Evolutionary conservation across 2,113 vertebrate species (phyloP).

Genomic region (Hystrix brachyura): DNA sequence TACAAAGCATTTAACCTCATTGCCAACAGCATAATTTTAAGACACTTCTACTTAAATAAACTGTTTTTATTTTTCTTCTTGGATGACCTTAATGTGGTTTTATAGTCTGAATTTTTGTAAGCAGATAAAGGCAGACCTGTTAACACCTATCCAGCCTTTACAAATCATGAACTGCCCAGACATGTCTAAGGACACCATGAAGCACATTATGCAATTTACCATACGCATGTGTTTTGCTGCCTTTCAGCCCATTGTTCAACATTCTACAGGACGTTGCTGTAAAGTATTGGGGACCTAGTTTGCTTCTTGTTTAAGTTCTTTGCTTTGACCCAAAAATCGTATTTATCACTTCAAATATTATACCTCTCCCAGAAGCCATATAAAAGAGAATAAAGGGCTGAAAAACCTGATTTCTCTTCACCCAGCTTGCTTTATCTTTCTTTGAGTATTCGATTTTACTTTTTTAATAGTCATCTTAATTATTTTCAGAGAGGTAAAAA

Average conservation of each 20-base stretch:
- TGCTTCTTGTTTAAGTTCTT: background rate
- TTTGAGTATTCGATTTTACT: background rate
- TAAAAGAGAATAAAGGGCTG: background rate
- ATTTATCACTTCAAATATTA: background rate
- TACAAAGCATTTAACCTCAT: background rate
- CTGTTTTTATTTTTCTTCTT: background rate
- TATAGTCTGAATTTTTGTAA: background rate
- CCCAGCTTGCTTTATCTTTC: constrained; percentile 12
- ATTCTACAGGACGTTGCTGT: background rate
- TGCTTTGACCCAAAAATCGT: background rate
- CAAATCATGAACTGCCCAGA: background rate
- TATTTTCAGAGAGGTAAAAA: constrained; percentile 26
- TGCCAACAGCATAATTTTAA: background rate
- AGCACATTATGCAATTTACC: background rate
- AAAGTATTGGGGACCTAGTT: background rate
- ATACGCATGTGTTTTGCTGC: background rate
- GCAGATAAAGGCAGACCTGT: background rate
- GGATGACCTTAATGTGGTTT: background rate
- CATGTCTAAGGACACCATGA: background rate
- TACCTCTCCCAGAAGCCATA: background rate
- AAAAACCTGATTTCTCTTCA: background rate
- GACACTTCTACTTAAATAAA: background rate
- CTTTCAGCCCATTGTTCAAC: background rate
- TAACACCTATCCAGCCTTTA: background rate
- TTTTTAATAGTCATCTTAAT: background rate